Conservation (phyloP, 2,888 invertebrate genomes). For the Masnerella sp. region DNA sequence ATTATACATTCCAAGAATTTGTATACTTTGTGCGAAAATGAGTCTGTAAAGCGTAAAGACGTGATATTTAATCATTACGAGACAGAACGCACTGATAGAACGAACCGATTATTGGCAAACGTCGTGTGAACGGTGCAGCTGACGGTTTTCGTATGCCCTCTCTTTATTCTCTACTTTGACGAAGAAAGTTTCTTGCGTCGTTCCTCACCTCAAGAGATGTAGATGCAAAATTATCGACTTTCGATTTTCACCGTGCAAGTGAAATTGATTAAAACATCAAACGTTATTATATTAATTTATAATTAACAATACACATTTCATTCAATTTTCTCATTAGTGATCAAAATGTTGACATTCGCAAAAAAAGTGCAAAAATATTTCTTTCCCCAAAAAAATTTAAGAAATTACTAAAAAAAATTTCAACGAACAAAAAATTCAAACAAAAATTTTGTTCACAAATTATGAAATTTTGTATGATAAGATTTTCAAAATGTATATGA, state of each 20-base stretch:
- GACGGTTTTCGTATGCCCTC: conserved; percentile 69
- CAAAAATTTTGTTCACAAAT: too few species aligned
- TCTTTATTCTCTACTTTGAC: conserved; percentile 52
- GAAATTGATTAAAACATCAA: too few species aligned
- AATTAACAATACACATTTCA: too few species aligned
- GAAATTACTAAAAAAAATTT: too few species aligned
- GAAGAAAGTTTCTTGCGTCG: conserved; percentile 50
- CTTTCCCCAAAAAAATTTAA: too few species aligned
- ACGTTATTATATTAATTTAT: too few species aligned
- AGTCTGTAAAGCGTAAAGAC: conserved; percentile 54
- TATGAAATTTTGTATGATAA: too few species aligned
- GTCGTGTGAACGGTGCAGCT: conserved; percentile 74
- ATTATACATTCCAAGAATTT: conserved; percentile 56
- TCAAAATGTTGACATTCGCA: too few species aligned
- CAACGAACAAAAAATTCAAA: too few species aligned
- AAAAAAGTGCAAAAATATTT: too few species aligned
- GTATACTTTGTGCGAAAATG: conserved; percentile 43
- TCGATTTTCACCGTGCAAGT: conserved; percentile 10
- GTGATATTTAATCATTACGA: conserved; percentile 65
- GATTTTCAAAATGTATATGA: too few species aligned
- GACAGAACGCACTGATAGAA: conserved; percentile 62
- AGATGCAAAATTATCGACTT: conserved; percentile 16
- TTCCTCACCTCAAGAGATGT: conserved; percentile 17
- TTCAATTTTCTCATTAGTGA: too few species aligned
- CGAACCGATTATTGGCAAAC: conserved; percentile 73